A percentile compares a stretch with the other conserved stretches of the same genome.
These are phyloP conservation scores for Mizuhopecten yessoensis DNA, from an alignment of 1,140 invertebrate genomes.

Conservation along the genomic window DNA sequence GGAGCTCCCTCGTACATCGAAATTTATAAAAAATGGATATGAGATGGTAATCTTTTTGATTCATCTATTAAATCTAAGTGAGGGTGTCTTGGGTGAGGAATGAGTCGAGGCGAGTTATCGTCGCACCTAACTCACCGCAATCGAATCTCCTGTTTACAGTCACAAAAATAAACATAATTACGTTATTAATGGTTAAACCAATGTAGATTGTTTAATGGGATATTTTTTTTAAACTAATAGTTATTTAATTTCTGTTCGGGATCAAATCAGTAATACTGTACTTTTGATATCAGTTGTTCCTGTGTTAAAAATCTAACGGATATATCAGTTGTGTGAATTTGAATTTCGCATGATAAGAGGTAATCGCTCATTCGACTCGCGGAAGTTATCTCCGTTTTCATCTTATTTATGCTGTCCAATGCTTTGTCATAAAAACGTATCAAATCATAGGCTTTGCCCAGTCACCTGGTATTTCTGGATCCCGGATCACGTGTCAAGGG, in stretches of 20 bases:
- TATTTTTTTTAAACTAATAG: not conserved
- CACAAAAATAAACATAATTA: not conserved
- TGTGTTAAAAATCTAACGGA: not conserved
- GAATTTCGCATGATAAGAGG: conserved; percentile 43
- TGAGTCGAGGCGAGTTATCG: no score
- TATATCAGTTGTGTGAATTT: conserved; percentile 13
- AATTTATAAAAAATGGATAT: conserved; percentile 1
- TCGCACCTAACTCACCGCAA: not conserved
- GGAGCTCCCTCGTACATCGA: not conserved
- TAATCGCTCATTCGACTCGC: conserved; percentile 38
- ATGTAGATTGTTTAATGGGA: conserved; percentile 12
- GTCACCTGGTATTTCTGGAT: conserved; percentile 23
- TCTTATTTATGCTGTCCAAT: conserved; percentile 24
- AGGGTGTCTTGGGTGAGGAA: not conserved
- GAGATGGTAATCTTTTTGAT: conserved; percentile 8
- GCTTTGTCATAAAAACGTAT: conserved; percentile 46
- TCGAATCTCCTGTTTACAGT: not conserved
- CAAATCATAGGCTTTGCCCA: conserved; percentile 43
- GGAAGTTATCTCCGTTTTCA: conserved; percentile 44
- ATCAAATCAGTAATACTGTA: conserved; percentile 7
- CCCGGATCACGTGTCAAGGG: conserved; percentile 17
- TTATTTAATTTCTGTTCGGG: not conserved
- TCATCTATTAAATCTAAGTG: not conserved
- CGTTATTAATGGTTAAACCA: not conserved
- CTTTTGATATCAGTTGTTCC: not conserved